These are phyloP conservation scores for Nicator chloris DNA, from an alignment of 2,113 vertebrate genomes.

Conservation along the genomic window DNA sequence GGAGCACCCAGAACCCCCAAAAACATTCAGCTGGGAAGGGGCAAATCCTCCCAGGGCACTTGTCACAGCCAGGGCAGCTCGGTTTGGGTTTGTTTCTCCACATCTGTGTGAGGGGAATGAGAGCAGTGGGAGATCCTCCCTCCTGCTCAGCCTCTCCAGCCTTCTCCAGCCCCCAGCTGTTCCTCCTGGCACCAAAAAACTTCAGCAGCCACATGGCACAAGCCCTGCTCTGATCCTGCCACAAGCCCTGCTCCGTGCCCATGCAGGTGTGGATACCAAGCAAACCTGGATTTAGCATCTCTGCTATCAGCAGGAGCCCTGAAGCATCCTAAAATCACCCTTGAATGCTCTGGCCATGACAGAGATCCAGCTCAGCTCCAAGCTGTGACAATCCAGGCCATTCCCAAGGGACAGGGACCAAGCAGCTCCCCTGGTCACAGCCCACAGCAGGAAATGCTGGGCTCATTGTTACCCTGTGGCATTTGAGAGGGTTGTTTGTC, in stretches of 20 bases:
- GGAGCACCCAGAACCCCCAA: neutral
- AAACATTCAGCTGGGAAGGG: neutral
- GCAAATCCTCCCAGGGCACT: neutral
- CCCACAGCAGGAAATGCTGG: neutral
- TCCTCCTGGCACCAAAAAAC: neutral
- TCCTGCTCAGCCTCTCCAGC: neutral
- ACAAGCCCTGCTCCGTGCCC: neutral
- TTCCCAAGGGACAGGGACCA: neutral
- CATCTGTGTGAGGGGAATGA: neutral
- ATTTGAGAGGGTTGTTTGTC: neutral
- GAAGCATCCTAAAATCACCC: neutral
- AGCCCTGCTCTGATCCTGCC: neutral
- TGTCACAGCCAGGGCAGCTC: neutral
- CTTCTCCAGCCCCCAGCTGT: neutral
- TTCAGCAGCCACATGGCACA: neutral
- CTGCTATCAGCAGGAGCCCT: neutral
- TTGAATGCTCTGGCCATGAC: neutral
- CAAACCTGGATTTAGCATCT: neutral
- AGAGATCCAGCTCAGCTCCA: neutral
- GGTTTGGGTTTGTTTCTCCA: neutral
- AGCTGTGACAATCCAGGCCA: neutral
- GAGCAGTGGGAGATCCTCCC: neutral
- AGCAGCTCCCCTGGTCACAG: neutral
- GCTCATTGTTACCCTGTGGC: neutral
- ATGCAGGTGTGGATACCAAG: accelerated